Evolutionary conservation across 2,113 vertebrate species (phyloP), one percentile per base, ranked within the genome.

Genomic region (Etia nguti): DNA sequence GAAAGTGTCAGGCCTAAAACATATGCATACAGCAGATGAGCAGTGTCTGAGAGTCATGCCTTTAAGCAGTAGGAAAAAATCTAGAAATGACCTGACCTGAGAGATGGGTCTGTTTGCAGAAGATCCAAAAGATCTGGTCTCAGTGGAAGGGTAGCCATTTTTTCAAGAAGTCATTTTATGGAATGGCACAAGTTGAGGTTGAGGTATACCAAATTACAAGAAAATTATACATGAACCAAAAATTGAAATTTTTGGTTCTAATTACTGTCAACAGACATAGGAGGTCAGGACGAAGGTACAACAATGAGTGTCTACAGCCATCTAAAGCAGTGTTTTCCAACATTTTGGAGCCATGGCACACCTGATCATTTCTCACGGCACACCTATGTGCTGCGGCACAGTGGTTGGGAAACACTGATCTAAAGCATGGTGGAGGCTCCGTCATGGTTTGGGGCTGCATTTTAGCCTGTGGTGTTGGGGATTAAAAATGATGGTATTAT

Each of bases 1-100:
- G 16, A 1, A 22, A 11, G n/a, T n/a, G 10, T 36, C 10, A 0
- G 34, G 34, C 6, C 10, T n/a, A 38, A 38, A 13, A 38, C 3
- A 65, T 8, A 34, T 20, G 59, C 34, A 20, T 62, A 34, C 31
- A 65, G 60, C 18, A 38, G 18, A 38, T 68, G 62, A 68, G 8
- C 34, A 22, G 11, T 68, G 34, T 22, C 11, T 24, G 36, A 70
- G 36, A 10, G 62, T 70, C 2, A 10, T 2, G n/a, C 12, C 62
- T 24, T 41, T 70, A 41, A 70, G n/a, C n/a, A 70, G 2, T 1
- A 70, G 62, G 12, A 70, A 43, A 0, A 15, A 70, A 43, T 70
- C n/a, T 41, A 15, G 12, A 15, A 24, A 46, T 13, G 12, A 46
- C 12, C 43, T 46, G 43, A 43, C 20, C 62, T 68, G 62, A 24